These are phyloP conservation scores for Cryptoprocta ferox DNA, from an alignment of 2,797 vertebrate species.

Conservation along the genomic window DNA sequence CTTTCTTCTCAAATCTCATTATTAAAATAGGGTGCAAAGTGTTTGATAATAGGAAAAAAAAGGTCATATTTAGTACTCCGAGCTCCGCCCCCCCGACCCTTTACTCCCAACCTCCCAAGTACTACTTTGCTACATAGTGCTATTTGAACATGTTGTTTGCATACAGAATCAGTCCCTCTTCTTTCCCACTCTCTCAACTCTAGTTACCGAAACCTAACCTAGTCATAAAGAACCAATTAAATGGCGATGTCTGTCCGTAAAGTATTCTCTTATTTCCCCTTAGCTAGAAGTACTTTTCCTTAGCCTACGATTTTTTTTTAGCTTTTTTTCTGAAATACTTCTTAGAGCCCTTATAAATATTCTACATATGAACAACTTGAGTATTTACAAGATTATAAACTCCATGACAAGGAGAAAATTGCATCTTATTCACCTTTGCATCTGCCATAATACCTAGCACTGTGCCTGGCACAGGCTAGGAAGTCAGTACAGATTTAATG, in stretches of 20 bases:
- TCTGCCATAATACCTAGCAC: neutral
- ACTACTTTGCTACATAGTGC: neutral
- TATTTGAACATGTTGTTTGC: neutral
- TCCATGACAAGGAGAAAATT: neutral
- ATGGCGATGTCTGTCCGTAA: neutral
- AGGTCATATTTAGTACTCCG: neutral
- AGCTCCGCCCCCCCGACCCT: neutral
- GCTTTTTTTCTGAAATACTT: conserved; percentile 17
- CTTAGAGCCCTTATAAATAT: conserved; percentile 23
- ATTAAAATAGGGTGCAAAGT: neutral
- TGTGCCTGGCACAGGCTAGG: neutral
- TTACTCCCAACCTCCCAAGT: neutral
- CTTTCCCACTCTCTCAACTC: neutral
- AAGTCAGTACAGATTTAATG: neutral
- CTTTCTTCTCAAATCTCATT: neutral
- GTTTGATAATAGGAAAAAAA: conserved; percentile 7
- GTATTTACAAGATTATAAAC: neutral
- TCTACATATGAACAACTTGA: neutral
- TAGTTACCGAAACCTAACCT: neutral
- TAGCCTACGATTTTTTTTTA: neutral
- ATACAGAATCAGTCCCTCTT: neutral
- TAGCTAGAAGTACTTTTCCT: conserved; percentile 35
- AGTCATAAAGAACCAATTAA: neutral
- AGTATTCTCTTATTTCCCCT: conserved; percentile 5
- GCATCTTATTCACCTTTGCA: conserved; percentile 28